Percentiles rank a stretch among this genome's conserved stretches.
Evolutionary conservation across 2,888 invertebrate species (phyloP).

Genomic region (Zootermopsis nevadensis): DNA sequence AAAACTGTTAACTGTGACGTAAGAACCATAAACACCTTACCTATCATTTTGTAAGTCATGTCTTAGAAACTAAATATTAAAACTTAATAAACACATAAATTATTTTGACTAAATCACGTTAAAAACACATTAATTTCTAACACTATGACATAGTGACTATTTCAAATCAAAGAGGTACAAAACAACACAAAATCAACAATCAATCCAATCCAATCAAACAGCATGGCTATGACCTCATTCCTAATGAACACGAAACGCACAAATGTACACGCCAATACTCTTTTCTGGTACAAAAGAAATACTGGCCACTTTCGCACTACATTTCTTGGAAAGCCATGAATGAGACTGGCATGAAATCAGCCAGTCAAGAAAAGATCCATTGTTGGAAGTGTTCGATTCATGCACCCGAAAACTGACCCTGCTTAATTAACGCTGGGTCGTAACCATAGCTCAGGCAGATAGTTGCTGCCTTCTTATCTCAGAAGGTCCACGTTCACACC

Average conservation of each 20-base stretch:
- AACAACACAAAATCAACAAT: conserved; percentile 46
- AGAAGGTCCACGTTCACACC: no score
- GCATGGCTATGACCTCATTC: not conserved
- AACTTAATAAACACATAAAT: conserved; percentile 41
- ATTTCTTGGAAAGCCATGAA: not conserved
- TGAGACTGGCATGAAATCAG: not conserved
- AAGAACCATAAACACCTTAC: not conserved
- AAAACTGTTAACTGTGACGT: conserved; percentile 9
- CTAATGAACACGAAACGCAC: conserved; percentile 31
- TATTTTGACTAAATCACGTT: conserved; percentile 51
- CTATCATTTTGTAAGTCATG: conserved; percentile 5
- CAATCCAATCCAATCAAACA: conserved; percentile 40
- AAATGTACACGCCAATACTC: conserved; percentile 37
- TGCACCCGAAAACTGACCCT: not conserved
- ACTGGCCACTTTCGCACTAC: conserved; percentile 43
- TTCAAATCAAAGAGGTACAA: conserved; percentile 49
- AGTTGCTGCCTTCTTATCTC: no score
- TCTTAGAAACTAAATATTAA: conserved; percentile 45
- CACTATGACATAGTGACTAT: conserved; percentile 47
- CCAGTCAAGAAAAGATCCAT: conserved; percentile 1
- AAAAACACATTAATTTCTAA: conserved; percentile 47
- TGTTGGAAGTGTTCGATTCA: conserved; percentile 11
- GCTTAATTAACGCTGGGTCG: no score
- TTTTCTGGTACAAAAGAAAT: conserved; percentile 25
- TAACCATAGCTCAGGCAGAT: no score